Evolutionary conservation across 2,113 vertebrate genomes (phyloP), one percentile per base, ranked within the genome.

Genomic region (Psophia crepitans): DNA sequence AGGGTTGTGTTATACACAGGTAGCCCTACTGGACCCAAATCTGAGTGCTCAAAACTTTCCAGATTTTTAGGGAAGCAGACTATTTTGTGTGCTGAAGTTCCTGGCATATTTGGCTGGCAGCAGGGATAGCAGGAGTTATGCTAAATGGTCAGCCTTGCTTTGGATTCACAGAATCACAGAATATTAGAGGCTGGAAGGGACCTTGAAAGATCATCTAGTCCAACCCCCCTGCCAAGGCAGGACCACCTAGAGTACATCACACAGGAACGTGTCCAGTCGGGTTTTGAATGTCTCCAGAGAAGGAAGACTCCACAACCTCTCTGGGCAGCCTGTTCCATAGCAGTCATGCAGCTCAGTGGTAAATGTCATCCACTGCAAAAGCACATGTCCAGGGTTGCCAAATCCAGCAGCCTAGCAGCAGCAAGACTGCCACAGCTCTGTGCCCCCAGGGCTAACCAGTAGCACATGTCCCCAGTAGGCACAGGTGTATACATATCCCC

Each of bases 371-470:
- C n/a, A n/a, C 53, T 73, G 75, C 57, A 61, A 57, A 81, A 54
- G 41, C 10, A n/a, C 5, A 2, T 4, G 12, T 56, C 61, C 57
- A 44, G 5, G 16, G 26, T 17, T 32, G 22, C 44, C 37, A 41
- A 64, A 80, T 8, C 43, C 79, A 70, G 32, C 27, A 53, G 44
- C 27, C 27, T 16, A 6, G 28, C 12, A n/a, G 49, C 39, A 49
- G 22, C 2, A 1, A 60, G 39, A 35, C 76, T 63, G 21, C 30
- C 6, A 0, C 43, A 57, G 26, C 18, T 41, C 46, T 2, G 0
- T 27, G 9, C 9, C 32, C 66, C 49, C 28, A 33, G 28, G 35
- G 8, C 68, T 75, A 79, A 46, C 11, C 35, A 41, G 51, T 3
- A 30, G 33, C 33, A 41, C 1, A 0, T 24, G 11, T 49, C 43